These are phyloP conservation scores for Muscicapa striata DNA, from an alignment of 2,797 vertebrate genomes.

Conservation along the genomic window DNA sequence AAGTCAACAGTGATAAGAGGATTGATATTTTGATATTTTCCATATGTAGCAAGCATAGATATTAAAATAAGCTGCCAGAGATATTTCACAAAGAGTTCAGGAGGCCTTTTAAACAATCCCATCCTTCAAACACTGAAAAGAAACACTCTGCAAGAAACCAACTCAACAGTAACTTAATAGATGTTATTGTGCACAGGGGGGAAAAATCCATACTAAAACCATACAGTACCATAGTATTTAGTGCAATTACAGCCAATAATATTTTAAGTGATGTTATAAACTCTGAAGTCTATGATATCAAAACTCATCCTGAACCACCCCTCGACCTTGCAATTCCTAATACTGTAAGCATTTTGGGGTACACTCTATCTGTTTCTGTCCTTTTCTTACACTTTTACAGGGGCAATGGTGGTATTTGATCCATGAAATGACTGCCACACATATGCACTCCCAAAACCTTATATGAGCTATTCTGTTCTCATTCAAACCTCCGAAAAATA, in stretches of 20 bases:
- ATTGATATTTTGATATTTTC: conserved; percentile 58
- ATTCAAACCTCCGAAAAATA: not conserved
- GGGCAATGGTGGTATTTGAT: not conserved
- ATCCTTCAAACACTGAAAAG: conserved; percentile 25
- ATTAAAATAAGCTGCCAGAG: not conserved
- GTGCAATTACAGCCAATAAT: not conserved
- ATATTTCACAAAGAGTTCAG: conserved; percentile 39
- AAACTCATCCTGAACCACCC: not conserved
- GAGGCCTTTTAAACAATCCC: conserved; percentile 34
- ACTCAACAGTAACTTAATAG: not conserved
- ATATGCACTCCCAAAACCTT: not conserved
- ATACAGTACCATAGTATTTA: not conserved
- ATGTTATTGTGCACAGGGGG: not conserved
- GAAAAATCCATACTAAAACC: not conserved
- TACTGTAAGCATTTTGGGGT: not conserved
- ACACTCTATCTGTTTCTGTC: not conserved
- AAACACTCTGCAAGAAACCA: conserved; percentile 23
- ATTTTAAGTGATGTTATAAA: not conserved
- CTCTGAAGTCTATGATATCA: not conserved
- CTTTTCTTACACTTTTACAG: not conserved
- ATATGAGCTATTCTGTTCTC: not conserved
- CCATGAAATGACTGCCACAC: not conserved
- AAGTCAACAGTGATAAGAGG: conserved; percentile 63
- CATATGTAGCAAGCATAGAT: conserved; percentile 42
- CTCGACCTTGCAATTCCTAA: not conserved